Evolutionary conservation across 2,888 invertebrate species (phyloP).

Genomic region (Pristionchus fissidentatus): DNA sequence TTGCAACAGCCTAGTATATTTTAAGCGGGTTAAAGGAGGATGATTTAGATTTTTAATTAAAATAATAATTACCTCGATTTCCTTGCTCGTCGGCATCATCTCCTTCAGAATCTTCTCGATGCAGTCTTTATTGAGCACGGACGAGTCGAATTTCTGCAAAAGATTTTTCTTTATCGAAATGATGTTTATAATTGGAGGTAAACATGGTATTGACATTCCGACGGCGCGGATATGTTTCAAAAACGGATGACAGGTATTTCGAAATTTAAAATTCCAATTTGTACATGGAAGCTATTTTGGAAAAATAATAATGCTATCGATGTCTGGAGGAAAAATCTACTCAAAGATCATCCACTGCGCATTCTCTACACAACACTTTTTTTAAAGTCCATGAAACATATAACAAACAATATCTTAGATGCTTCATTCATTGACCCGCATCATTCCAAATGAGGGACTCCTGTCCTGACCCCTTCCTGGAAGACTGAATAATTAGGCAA

Average conservation of each 20-base stretch:
- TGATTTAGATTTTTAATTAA: neutral
- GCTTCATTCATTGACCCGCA: too few species aligned
- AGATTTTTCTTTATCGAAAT: neutral
- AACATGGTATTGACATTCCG: too few species aligned
- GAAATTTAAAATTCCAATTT: too few species aligned
- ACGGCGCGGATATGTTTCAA: too few species aligned
- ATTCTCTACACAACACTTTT: too few species aligned
- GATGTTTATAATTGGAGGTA: too few species aligned
- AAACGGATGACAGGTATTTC: too few species aligned
- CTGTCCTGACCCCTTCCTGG: neutral
- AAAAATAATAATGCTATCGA: too few species aligned
- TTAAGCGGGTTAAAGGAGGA: neutral
- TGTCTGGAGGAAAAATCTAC: neutral
- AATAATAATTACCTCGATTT: constrained; percentile 80
- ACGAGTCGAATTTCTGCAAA: constrained; percentile 98
- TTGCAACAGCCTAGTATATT: too few species aligned
- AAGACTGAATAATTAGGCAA: neutral
- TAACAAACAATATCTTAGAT: too few species aligned
- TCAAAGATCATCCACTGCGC: neutral
- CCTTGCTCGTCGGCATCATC: constrained; percentile 93
- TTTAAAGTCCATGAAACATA: too few species aligned
- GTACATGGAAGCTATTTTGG: too few species aligned
- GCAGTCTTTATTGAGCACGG: constrained; percentile 92
- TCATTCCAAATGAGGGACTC: neutral
- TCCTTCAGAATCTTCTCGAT: constrained; percentile 88